Evolutionary conservation across 2,797 vertebrate genomes (phyloP).

Genomic region (Sebastes vulpes): DNA sequence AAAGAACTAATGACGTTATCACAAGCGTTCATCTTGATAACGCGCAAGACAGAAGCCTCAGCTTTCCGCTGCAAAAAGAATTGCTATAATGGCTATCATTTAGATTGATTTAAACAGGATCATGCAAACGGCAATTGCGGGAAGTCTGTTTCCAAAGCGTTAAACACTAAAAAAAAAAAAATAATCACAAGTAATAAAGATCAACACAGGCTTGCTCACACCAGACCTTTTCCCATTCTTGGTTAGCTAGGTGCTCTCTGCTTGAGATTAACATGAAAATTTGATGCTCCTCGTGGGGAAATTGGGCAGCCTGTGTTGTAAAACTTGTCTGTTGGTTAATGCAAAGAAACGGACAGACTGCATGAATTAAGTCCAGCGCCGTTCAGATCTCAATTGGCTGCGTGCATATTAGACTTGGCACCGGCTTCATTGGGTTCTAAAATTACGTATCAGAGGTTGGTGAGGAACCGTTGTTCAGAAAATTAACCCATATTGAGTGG

Average conservation of each 20-base stretch:
- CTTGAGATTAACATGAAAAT: conserved; percentile 2
- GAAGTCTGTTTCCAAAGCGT: not conserved
- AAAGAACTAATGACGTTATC: too few species aligned
- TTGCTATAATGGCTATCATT: not conserved
- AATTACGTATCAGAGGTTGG: conserved; percentile 15
- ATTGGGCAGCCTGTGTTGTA: not conserved
- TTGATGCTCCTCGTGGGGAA: not conserved
- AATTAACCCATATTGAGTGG: conserved; percentile 42
- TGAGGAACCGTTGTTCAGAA: conserved; percentile 20
- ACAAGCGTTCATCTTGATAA: not conserved
- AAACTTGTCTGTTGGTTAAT: not conserved
- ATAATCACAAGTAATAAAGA: not conserved
- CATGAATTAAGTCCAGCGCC: not conserved
- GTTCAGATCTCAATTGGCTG: not conserved
- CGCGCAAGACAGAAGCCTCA: not conserved
- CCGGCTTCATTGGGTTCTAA: conserved; percentile 3
- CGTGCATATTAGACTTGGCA: not conserved
- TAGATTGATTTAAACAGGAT: not conserved
- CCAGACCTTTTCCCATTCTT: not conserved
- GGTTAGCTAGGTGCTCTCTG: not conserved
- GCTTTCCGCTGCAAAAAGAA: not conserved
- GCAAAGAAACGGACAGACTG: not conserved
- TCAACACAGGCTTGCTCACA: not conserved
- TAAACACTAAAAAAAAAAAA: not conserved
- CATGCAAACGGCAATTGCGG: not conserved